Base-by-base conservation (phyloP, 2,113 vertebrate genomes). In the Microcebus murinus region DNA sequence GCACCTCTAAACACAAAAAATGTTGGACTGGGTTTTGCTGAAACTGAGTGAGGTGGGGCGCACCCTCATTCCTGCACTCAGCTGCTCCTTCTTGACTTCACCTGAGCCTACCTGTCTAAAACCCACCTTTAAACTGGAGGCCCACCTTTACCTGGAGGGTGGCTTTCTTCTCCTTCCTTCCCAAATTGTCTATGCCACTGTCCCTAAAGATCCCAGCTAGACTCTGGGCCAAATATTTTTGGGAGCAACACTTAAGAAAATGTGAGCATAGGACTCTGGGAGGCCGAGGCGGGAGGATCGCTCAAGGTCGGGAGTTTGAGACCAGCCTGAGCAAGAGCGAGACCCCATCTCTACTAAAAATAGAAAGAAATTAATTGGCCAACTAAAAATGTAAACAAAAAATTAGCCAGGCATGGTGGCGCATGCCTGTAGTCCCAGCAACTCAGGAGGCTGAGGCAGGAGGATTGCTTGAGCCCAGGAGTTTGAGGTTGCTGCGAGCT, bases 21-120 rank as follows among this genome's bases (percentile, higher is more conserved):
- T 98, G 63, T 97, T 99, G 98, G 99, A 99, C 93, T 99, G 99
- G 98, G 99, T 99, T 92, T 98, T 99, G 98, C 98, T 98, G 48
- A 99, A 99, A 91, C 99, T 99, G 83, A 99, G 98, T 12, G 98
- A 98, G 98, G 99, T 99, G 98, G 99, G 98, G 99, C 23, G 82
- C 87, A 63, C 83, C 95, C 94, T 89, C 70, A 9, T 11, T 9
- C 2, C 50, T n/a, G 94, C 82, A 2, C 34, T 50, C 39, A 27
- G 25, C 74, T 12, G 3, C 74, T 67, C 45, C 57, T 11, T 50
- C 36, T 34, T n/a, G n/a, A 68, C 31, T 17, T 57, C 45, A 0
- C 27, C 23, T 81, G 65, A n/a, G 27, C 67, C 83, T 0, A 90
- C 86, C 96, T 94, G 90, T 94, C 96, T 5, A 4, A 84, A 29